Base-by-base conservation (phyloP, 2,888 invertebrate species). In the Gonocerus acuteangulatus region DNA sequence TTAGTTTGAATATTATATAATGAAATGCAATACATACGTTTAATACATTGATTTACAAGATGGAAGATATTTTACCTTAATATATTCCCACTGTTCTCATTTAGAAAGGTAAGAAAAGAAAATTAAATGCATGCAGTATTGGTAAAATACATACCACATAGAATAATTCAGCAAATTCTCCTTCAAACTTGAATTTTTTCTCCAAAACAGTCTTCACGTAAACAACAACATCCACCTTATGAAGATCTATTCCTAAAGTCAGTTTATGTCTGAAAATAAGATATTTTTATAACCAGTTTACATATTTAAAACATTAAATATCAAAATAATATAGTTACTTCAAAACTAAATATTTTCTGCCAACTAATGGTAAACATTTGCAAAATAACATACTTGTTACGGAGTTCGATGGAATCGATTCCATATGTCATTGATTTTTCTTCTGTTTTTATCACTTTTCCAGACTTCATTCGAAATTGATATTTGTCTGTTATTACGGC, bases 191-290 rank as follows among this genome's bases (percentile, higher is more conserved):
- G 67, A 82, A 83, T 71, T 80, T 82, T 56, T 79, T 74, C 65
- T 94, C 95, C 69, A 80, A 80, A 71, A 89, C 79, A 60, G 83
- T 82, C 48, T 82, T 79, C 0, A 86, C 90, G 69, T 87, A 83
- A 1, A 95, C 75, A 2, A 89, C 72, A 1, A 84, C 76, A 3
- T 80, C 76, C 7, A 82, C 82, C 13, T 81, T 77, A 0, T 87
- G 86, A 49, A 90, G 77, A 63, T 87, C 82, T 7, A 95, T 86
- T 0, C 94, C 95, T 71, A 87, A 81, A 36, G 87, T 63, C 3
- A 52, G 49, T 19, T 62, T 59, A 60, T 68, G 66, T 11, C 67
- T 67, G 54, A 4, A 62, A 61, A 51, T 45, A 47, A 34, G 16
- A 52, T 16, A 2, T n/a, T n/a, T n/a, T n/a, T n/a, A n/a, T n/a